These are phyloP conservation scores for Setipinna tenuifilis DNA, from an alignment of 2,797 vertebrate genomes.

Conservation along the genomic window DNA sequence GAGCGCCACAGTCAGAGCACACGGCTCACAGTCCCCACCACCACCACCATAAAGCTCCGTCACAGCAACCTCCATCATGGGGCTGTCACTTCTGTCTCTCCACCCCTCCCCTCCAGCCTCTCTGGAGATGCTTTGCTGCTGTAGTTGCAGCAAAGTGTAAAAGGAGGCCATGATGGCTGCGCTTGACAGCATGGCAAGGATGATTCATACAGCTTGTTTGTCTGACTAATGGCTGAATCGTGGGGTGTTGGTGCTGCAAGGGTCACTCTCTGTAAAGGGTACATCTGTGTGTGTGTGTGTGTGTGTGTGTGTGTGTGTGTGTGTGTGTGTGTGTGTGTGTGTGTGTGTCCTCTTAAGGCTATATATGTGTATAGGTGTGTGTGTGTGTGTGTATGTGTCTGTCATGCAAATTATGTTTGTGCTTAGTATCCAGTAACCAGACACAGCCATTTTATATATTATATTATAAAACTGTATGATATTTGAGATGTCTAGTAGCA, in stretches of 20 bases:
- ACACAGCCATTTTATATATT: too few species aligned
- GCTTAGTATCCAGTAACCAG: too few species aligned
- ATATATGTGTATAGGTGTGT: neutral
- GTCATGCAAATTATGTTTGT: too few species aligned
- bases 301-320: constrained; percentile 9
- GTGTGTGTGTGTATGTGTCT: neutral
- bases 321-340: neutral
- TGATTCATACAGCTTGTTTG: constrained; percentile 2
- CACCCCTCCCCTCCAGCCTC: neutral
- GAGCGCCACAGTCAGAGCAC: neutral
- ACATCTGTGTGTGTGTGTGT: constrained; percentile 19
- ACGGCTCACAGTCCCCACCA: neutral
- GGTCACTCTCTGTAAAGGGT: neutral
- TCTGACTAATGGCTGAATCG: constrained; percentile 13
- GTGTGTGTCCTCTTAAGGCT: too few species aligned
- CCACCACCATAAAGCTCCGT: neutral
- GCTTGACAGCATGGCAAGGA: neutral
- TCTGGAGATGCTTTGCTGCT: neutral
- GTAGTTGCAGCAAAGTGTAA: neutral
- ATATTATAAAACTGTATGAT: neutral
- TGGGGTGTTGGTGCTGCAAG: neutral
- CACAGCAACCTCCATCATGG: neutral
- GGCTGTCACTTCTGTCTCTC: neutral
- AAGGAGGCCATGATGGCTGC: neutral
- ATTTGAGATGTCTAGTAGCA: neutral